A percentile compares a stretch with the other conserved stretches of the same genome.
phyloP scores from a whole-genome alignment of 2,797 vertebrate genomes.

The Gallinago stenura region DNA sequence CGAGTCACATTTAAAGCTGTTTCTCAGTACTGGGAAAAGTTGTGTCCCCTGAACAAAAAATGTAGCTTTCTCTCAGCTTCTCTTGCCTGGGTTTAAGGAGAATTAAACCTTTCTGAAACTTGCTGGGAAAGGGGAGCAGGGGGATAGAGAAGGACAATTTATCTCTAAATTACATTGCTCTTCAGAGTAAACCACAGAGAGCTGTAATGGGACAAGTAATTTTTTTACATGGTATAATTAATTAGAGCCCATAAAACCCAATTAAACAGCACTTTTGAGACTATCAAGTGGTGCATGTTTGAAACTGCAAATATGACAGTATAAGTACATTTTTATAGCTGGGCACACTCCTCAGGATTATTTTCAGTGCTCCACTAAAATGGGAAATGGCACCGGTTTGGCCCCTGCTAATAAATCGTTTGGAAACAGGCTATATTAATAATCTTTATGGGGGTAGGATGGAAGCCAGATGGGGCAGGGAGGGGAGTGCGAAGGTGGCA shows the following conservation, averaged over 20 bases:
- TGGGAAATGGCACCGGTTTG: conserved; percentile 72
- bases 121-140: neutral
- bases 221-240: conserved; percentile 74
- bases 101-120: conserved; percentile 27
- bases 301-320: conserved; percentile 74
- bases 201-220: conserved; percentile 71
- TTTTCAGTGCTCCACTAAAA: conserved; percentile 72
- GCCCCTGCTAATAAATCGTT: conserved; percentile 68
- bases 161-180: conserved; percentile 67
- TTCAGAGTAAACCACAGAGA: conserved; percentile 70
- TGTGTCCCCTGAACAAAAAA: neutral
- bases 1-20: neutral
- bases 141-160: conserved; percentile 53
- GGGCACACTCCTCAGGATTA: conserved; percentile 69
- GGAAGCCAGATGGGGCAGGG: conserved; percentile 58
- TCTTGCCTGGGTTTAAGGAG: neutral
- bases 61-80: neutral
- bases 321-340: conserved; percentile 76
- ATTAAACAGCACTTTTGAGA: conserved; percentile 79
- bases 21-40: neutral
- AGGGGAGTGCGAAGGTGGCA: conserved; percentile 30
- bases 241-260: conserved; percentile 76
- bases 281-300: conserved; percentile 73
- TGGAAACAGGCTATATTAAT: conserved; percentile 70
- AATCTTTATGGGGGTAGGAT: conserved; percentile 70